Evolutionary conservation across 1,140 invertebrate genomes (phyloP).

Genomic region (Drosophila ficusphila): DNA sequence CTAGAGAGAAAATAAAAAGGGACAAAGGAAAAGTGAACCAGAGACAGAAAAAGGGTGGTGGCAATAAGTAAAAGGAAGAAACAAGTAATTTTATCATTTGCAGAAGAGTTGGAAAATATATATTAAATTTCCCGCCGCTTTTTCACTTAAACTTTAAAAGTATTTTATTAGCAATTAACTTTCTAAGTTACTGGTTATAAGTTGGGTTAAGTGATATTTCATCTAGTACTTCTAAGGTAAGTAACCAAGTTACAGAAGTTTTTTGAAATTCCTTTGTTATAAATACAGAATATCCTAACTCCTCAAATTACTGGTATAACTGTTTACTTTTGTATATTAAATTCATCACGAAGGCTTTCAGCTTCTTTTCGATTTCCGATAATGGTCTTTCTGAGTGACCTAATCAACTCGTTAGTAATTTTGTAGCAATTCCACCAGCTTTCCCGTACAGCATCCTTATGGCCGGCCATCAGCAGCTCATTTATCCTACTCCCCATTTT

Average conservation of each 20-base stretch:
- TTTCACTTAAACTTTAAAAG: slow-evolving; percentile 52
- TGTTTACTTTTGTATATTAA: no score
- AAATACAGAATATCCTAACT: no score
- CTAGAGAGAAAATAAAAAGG: slow-evolving; percentile 10
- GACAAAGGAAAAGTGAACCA: slow-evolving; percentile 19
- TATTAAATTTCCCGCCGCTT: slow-evolving; percentile 7
- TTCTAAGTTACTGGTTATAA: slow-evolving; percentile 29
- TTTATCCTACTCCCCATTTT: slow-evolving; percentile 18
- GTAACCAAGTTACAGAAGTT: no score
- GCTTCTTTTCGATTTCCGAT: slow-evolving; percentile 13
- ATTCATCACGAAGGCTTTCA: not conserved
- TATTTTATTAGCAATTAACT: not conserved
- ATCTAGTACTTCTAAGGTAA: no score
- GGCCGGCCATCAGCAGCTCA: slow-evolving; percentile 39
- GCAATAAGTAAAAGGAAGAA: slow-evolving; percentile 7
- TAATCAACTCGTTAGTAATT: slow-evolving; percentile 55
- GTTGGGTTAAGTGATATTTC: slow-evolving; percentile 2
- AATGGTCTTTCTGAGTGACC: slow-evolving; percentile 19
- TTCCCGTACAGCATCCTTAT: slow-evolving; percentile 25
- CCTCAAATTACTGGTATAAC: no score
- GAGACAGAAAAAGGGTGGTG: not conserved
- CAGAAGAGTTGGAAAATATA: slow-evolving; percentile 11
- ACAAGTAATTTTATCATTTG: slow-evolving; percentile 25
- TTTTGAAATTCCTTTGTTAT: not conserved
- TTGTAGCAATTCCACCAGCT: slow-evolving; percentile 53